Evolutionary conservation across 2,888 invertebrate genomes (phyloP).

Genomic region (Chymomyza procnemis): DNA sequence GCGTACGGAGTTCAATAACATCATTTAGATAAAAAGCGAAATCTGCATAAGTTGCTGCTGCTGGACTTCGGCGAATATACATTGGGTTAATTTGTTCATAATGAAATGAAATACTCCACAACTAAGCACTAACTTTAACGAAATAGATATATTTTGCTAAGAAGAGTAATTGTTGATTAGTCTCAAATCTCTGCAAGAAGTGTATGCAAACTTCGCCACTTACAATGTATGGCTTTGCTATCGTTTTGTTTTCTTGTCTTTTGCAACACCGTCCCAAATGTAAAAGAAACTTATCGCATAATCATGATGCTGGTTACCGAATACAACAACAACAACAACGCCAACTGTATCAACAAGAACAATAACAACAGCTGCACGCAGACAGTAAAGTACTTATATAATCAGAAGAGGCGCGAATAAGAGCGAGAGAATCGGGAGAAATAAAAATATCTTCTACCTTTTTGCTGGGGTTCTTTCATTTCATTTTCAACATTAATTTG

Average conservation of each 20-base stretch:
- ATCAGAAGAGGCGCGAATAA: slow-evolving; percentile 7
- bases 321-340: neutral
- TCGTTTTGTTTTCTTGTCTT: neutral
- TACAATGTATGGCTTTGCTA: neutral
- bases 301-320: slow-evolving; percentile 37
- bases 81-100: too few relatives aligned
- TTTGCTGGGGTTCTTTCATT: slow-evolving; percentile 6
- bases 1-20: too few relatives aligned
- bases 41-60: too few relatives aligned
- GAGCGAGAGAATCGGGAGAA: neutral
- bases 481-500: slow-evolving; percentile 56
- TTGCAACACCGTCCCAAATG: slow-evolving; percentile 27
- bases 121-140: too few relatives aligned
- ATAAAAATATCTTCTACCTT: slow-evolving; percentile 27
- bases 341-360: neutral
- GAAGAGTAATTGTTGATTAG: too few relatives aligned
- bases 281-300: slow-evolving; percentile 59
- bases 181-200: neutral
- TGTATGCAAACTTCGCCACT: neutral
- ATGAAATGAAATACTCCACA: too few relatives aligned
- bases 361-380: neutral
- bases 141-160: too few relatives aligned
- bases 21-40: too few relatives aligned
- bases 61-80: too few relatives aligned
- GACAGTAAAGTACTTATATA: neutral